phyloP scores from a whole-genome alignment of 2,797 vertebrate species.

The Crossoptilon crossoptilon region DNA sequence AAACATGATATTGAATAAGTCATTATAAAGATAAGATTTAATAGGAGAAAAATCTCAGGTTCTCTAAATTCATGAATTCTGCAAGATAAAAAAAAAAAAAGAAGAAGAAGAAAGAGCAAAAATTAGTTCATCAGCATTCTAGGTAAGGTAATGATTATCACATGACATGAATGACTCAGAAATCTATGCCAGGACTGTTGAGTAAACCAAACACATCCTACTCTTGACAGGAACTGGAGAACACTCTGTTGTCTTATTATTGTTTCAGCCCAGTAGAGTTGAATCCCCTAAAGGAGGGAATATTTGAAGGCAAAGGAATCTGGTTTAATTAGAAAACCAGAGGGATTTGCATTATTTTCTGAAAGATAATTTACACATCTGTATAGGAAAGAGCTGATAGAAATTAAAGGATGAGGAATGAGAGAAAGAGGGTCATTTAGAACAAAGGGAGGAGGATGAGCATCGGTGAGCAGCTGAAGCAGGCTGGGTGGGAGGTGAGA shows the following conservation, averaged over 20 bases:
- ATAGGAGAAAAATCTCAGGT: neutral
- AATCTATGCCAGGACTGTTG: neutral
- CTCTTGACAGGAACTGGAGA: neutral
- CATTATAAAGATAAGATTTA: neutral
- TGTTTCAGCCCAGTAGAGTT: neutral
- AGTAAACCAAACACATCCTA: neutral
- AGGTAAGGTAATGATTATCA: neutral
- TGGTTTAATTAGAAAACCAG: neutral
- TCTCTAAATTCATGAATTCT: neutral
- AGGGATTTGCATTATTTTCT: neutral
- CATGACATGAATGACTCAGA: neutral
- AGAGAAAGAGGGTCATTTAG: neutral
- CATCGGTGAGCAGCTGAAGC: neutral
- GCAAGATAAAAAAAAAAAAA: neutral
- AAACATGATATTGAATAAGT: neutral
- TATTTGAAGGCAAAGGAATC: neutral
- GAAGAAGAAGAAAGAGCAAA: neutral
- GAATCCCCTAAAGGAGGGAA: neutral
- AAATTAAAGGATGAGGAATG: neutral
- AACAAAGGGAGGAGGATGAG: neutral
- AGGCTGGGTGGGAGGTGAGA: neutral
- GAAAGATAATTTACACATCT: neutral
- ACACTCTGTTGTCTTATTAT: neutral
- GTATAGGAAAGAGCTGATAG: neutral
- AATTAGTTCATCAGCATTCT: neutral